Evolutionary conservation across 2,888 invertebrate genomes (phyloP).

Genomic region (Xanthia icteritia): DNA sequence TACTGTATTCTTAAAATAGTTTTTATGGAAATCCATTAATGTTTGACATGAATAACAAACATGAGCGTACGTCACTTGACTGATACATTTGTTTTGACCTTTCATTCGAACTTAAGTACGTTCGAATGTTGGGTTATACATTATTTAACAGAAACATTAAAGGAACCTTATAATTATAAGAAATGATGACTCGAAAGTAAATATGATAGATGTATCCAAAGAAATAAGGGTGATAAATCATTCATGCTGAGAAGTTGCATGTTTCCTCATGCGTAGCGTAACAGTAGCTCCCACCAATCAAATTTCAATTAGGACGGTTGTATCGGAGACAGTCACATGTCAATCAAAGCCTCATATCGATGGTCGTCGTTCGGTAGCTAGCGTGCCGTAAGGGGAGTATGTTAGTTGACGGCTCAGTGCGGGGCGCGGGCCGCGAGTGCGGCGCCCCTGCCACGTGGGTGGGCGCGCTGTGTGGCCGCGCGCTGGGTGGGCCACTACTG

Average conservation of each 20-base stretch:
- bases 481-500: conserved; percentile 88
- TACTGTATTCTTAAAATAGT: neutral
- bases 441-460: conserved; percentile 89
- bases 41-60: conserved; percentile 29
- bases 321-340: conserved; percentile 79
- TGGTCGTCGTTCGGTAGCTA: conserved; percentile 64
- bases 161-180: conserved; percentile 2
- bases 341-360: conserved; percentile 76
- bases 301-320: conserved; percentile 73
- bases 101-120: neutral
- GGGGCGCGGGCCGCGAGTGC: conserved; percentile 82
- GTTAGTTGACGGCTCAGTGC: conserved; percentile 62
- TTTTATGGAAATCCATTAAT: conserved; percentile 9
- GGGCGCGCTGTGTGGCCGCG: conserved; percentile 89
- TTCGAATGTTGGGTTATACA: conserved; percentile 7
- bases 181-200: conserved; percentile 29
- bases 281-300: conserved; percentile 70
- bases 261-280: conserved; percentile 49
- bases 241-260: conserved; percentile 41
- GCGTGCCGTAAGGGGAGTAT: conserved; percentile 62
- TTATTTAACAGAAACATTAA: conserved; percentile 20
- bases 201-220: conserved; percentile 25
- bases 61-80: conserved; percentile 12
- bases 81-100: conserved; percentile 39
- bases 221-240: conserved; percentile 42